Conservation (phyloP, 2,888 invertebrate genomes). For the Aleiodes testaceus region DNA sequence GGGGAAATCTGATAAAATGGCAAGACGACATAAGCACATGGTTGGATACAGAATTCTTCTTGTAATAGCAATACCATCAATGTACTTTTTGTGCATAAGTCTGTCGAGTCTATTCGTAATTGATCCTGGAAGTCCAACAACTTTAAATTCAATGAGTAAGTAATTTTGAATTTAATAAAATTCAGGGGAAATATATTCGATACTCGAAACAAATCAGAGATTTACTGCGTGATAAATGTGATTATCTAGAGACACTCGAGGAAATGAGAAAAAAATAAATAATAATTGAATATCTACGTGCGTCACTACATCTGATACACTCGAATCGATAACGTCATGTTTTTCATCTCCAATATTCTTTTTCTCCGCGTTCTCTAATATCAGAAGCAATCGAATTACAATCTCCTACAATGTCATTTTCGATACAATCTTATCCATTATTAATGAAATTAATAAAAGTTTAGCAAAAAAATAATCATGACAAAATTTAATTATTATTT, state of each 20-base stretch:
- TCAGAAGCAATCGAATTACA: conserved; percentile 22
- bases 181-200: no score
- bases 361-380: not conserved
- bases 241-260: conserved; percentile 9
- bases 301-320: conserved; percentile 15
- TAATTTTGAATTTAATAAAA: no score
- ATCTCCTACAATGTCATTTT: conserved; percentile 12
- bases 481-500: not conserved
- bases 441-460: no score
- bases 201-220: not conserved
- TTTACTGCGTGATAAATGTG: conserved; percentile 7
- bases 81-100: conserved; percentile 62
- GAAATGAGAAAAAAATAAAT: not conserved
- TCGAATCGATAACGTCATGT: conserved; percentile 25
- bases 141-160: conserved; percentile 56
- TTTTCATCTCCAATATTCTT: not conserved
- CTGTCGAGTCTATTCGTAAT: conserved; percentile 53
- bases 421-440: not conserved
- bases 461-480: not conserved
- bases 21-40: conserved; percentile 61
- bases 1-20: conserved; percentile 59
- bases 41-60: conserved; percentile 63
- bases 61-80: conserved; percentile 62
- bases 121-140: conserved; percentile 41
- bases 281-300: not conserved